A percentile compares a stretch with the other conserved stretches of the same genome.
Evolutionary conservation across 2,113 vertebrate genomes (phyloP).

Genomic region (Mirza zaza): DNA sequence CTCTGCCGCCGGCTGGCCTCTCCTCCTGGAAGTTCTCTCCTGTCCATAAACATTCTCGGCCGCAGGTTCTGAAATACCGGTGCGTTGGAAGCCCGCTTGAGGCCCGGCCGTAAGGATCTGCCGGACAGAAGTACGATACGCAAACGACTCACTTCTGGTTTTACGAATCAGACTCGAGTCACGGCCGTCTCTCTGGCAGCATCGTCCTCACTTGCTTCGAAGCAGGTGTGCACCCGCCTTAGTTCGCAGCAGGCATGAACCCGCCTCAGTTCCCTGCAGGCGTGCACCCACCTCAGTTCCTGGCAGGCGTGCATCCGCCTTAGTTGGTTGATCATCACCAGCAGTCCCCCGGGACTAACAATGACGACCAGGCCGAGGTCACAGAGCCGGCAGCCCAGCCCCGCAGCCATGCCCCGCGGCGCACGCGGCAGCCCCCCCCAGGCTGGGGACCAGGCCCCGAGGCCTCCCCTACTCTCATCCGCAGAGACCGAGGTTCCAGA

Average conservation of each 20-base stretch:
- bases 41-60: background rate
- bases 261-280: background rate
- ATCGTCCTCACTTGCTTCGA: rapidly evolving
- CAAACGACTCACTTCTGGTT: background rate
- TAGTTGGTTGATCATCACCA: background rate
- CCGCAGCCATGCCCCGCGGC: rapidly evolving
- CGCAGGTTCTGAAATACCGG: background rate
- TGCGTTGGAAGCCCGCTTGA: rapidly evolving
- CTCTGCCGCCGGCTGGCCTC: background rate
- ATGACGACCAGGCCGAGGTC: background rate
- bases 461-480: rapidly evolving
- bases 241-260: background rate
- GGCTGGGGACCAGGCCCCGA: rapidly evolving
- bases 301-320: background rate
- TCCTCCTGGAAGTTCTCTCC: background rate
- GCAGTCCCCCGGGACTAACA: no score
- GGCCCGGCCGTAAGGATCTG: background rate
- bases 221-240: background rate
- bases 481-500: background rate
- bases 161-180: background rate
- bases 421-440: background rate
- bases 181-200: rapidly evolving
- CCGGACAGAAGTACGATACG: background rate
- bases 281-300: background rate
- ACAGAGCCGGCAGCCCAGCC: rapidly evolving